A percentile compares a stretch with the other conserved stretches of the same genome.
These are phyloP conservation scores for Terebella lapidaria DNA, from an alignment of 2,888 invertebrate genomes.

Conservation along the genomic window DNA sequence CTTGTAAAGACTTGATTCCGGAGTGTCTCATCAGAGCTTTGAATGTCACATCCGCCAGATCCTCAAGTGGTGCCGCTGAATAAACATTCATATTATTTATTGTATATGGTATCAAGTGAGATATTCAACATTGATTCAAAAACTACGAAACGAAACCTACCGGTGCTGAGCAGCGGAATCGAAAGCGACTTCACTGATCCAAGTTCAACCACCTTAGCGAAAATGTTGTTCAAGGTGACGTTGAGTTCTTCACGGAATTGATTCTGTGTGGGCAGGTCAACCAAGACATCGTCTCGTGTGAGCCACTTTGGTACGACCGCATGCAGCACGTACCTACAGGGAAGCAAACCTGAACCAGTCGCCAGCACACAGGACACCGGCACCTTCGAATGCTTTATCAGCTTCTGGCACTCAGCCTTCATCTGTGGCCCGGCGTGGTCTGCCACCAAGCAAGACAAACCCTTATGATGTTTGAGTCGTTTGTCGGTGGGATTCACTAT, in stretches of 20 bases:
- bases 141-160: too few species aligned
- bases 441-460: neutral
- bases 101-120: too few species aligned
- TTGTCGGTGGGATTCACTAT: neutral
- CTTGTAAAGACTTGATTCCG: too few species aligned
- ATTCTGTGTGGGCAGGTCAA: neutral
- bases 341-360: neutral
- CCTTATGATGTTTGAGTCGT: neutral
- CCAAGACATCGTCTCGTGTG: neutral
- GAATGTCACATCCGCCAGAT: too few species aligned
- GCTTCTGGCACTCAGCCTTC: neutral
- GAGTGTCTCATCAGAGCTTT: too few species aligned
- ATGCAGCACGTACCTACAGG: neutral
- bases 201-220: neutral
- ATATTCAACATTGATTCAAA: too few species aligned
- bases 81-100: too few species aligned
- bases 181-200: neutral
- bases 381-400: neutral
- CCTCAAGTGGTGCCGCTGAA: too few species aligned
- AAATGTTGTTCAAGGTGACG: neutral
- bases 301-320: neutral
- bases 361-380: neutral
- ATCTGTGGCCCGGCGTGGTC: neutral
- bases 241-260: too few species aligned
- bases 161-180: neutral